Conservation (phyloP, 2,888 invertebrate species). For the Artemia sp. region DNA sequence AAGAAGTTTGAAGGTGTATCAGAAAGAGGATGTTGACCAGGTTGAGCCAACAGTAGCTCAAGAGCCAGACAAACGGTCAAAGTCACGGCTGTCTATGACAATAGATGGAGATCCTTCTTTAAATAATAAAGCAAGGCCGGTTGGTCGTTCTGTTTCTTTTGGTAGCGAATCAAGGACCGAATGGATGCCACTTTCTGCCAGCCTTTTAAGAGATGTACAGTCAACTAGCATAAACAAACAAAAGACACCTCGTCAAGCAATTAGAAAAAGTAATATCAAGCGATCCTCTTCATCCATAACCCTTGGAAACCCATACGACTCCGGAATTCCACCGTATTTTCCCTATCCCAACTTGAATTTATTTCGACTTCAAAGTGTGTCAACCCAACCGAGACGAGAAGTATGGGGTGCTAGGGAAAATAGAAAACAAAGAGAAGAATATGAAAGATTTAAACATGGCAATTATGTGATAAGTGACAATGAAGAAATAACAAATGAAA, state of each 20-base stretch:
- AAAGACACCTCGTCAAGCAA: not conserved
- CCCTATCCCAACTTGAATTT: not conserved
- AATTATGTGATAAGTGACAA: not conserved
- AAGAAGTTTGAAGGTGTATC: not conserved
- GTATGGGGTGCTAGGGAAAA: not conserved
- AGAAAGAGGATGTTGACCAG: not conserved
- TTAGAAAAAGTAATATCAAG: not conserved
- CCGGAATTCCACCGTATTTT: constrained; percentile 2
- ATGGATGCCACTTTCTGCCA: constrained; percentile 8
- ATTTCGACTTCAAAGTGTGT: not conserved
- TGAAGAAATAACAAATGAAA: not conserved
- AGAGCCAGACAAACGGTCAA: constrained; percentile 2
- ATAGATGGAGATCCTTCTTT: not conserved
- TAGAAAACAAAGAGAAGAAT: not conserved
- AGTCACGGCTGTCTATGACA: constrained; percentile 2
- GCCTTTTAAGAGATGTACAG: not conserved
- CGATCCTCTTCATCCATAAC: not conserved
- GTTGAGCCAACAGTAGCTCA: not conserved
- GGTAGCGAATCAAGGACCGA: not conserved
- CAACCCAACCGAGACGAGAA: not conserved
- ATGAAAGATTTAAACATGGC: constrained; percentile 10
- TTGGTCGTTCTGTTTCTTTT: not conserved
- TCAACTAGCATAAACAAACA: not conserved
- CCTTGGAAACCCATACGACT: not conserved
- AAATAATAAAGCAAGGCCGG: not conserved